Conservation (phyloP, 1,140 invertebrate species). For the Diorhabda carinulata region DNA sequence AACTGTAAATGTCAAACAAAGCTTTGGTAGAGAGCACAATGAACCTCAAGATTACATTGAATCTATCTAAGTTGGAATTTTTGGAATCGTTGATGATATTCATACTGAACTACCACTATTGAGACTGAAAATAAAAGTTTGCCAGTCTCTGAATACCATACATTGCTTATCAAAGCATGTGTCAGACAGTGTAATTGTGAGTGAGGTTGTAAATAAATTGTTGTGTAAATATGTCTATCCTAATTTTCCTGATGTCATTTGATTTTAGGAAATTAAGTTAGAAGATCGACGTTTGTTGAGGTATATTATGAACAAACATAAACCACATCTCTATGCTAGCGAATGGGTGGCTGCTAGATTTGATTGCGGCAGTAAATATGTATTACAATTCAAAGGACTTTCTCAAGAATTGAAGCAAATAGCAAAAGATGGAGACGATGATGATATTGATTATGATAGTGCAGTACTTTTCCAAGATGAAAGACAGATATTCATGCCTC, state of each 20-base stretch:
- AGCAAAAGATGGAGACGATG: constrained; percentile 16
- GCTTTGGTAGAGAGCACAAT: no score
- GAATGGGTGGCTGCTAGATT: constrained; percentile 46
- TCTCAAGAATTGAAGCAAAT: background rate
- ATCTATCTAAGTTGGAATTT: no score
- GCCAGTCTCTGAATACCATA: no score
- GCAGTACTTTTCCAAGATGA: constrained; percentile 10
- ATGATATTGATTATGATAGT: constrained; percentile 19
- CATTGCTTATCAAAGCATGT: no score
- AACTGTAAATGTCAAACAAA: no score
- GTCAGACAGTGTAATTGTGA: no score
- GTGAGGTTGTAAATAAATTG: no score
- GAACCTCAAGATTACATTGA: no score
- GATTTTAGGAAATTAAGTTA: constrained; percentile 29
- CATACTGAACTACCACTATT: no score
- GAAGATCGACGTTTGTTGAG: constrained; percentile 30
- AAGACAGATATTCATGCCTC: constrained; percentile 15
- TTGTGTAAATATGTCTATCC: no score
- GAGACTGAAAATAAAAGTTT: no score
- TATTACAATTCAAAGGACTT: constrained; percentile 21
- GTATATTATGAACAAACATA: constrained; percentile 41
- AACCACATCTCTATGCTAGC: constrained; percentile 42
- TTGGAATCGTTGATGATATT: no score
- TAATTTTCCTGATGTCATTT: background rate
- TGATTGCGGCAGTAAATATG: constrained; percentile 45